Evolutionary conservation across 2,797 vertebrate genomes (phyloP), one percentile per base, ranked within the genome.

Genomic region (Onychomys torridus): DNA sequence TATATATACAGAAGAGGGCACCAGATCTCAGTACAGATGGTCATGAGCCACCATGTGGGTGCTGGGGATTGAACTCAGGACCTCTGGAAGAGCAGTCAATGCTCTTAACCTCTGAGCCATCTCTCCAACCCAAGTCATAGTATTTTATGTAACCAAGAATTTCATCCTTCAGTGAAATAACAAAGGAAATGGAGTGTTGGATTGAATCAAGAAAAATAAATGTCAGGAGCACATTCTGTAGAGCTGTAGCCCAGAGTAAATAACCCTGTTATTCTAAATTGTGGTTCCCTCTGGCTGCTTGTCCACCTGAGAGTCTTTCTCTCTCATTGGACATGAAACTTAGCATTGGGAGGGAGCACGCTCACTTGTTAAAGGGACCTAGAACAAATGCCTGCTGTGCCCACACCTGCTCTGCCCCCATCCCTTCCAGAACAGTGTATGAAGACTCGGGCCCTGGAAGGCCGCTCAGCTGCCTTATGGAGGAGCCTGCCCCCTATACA

Each of bases 401-500:
- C 40, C 77, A 71, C 2, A 17, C 0, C 16, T 2, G 9, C 87
- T 61, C 16, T 85, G 46, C 34, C 21, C 21, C 87, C n/a, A 13
- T 95, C 90, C 19, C 97, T 98, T 98, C 92, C 98, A 99, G 98
- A 95, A 98, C 99, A 0, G 99, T 99, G 83, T 99, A 99, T 97
- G 99, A 99, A 97, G 99, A 99, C 55, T 99, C 99, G 0, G 99
- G 99, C 34, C 99, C 99, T 0, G 99, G 99, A 2, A 97, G 99
- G 99, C 99, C 99, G 0, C 99, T 99, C 88, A 99, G 99, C 98
- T 99, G 99, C 97, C 99, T 99, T 97, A 99, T 99, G 98, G 99
- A 99, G 97, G 99, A 99, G 84, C 99, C 99, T 0, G 99, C 99
- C 49, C 99, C 99, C 0, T 99, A 99, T 91, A 99, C 99, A 0